Evolutionary conservation across 2,113 vertebrate genomes (phyloP).

Genomic region (Oreotragus oreotragus): DNA sequence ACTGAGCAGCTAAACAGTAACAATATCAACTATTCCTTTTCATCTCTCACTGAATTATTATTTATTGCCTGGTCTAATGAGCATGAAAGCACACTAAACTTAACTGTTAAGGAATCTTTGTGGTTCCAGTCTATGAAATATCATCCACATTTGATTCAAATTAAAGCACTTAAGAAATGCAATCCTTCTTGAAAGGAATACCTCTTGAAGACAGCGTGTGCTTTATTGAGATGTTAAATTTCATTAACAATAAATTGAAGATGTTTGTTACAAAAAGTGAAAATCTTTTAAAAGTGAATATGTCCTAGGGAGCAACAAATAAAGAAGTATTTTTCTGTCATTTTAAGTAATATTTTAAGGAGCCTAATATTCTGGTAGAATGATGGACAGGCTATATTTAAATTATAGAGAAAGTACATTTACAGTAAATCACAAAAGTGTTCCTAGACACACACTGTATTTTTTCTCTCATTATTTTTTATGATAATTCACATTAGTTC

Average conservation of each 20-base stretch:
- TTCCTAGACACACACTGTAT: neutral
- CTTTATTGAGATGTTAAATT: neutral
- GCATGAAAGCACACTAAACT: neutral
- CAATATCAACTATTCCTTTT: neutral
- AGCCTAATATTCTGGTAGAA: neutral
- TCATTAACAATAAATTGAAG: neutral
- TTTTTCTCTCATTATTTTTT: neutral
- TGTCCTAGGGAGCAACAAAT: neutral
- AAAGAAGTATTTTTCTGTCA: neutral
- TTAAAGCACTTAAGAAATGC: neutral
- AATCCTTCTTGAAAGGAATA: neutral
- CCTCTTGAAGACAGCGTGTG: neutral
- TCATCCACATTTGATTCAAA: neutral
- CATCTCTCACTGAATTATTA: neutral
- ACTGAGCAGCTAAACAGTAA: neutral
- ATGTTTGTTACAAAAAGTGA: neutral
- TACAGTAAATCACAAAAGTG: neutral
- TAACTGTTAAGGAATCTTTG: neutral
- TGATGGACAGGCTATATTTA: neutral
- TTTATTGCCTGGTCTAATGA: neutral
- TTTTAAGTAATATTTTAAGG: neutral
- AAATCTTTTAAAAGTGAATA: neutral
- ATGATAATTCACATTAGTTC: neutral
- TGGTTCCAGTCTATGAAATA: neutral
- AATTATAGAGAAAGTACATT: neutral